phyloP scores from a whole-genome alignment of 2,888 invertebrate genomes.

The Eugnorisma glareosa region DNA sequence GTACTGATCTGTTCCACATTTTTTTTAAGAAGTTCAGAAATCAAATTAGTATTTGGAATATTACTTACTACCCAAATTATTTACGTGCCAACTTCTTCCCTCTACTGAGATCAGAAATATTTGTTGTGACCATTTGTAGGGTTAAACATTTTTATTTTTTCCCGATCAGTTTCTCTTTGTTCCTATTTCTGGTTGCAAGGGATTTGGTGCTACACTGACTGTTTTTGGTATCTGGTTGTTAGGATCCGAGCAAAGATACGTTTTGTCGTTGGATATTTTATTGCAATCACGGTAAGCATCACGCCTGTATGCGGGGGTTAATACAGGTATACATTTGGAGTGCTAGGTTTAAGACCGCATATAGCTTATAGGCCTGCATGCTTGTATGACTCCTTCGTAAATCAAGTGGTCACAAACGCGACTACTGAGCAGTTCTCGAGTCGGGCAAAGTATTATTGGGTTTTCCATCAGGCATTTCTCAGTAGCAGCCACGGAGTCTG shows the following conservation, averaged over 20 bases:
- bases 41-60: neutral
- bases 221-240: neutral
- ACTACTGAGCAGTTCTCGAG: too few species aligned
- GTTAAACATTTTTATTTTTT: neutral
- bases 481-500: too few species aligned
- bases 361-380: too few species aligned
- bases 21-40: neutral
- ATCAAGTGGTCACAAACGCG: too few species aligned
- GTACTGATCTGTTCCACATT: neutral
- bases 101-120: neutral
- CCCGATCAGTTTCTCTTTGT: neutral
- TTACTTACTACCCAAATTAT: neutral
- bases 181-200: neutral
- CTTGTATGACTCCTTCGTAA: too few species aligned
- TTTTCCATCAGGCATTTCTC: too few species aligned
- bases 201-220: neutral
- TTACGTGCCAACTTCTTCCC: neutral
- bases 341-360: too few species aligned
- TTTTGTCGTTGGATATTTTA: neutral
- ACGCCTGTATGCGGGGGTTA: too few species aligned
- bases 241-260: neutral
- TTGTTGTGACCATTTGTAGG: neutral
- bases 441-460: too few species aligned
- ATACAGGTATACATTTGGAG: too few species aligned
- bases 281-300: neutral